Conservation (phyloP, 2,113 vertebrate genomes). For the Otis tarda region DNA sequence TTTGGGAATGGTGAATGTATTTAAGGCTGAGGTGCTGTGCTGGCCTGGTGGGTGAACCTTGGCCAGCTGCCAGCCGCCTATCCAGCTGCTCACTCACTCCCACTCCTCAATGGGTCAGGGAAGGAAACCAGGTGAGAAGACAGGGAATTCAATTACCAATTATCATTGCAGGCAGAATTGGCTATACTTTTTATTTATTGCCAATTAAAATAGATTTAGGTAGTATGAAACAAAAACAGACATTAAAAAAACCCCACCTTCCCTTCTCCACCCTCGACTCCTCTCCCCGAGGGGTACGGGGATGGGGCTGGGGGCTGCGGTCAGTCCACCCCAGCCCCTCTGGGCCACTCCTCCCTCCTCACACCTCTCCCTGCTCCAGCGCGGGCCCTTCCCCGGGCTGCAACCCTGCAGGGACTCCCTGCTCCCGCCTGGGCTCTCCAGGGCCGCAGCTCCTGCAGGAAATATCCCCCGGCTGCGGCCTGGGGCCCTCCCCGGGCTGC, state of each 20-base stretch:
- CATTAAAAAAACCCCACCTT: not conserved
- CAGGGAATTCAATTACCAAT: not conserved
- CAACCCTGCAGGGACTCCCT: too few relatives aligned
- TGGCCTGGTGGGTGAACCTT: not conserved
- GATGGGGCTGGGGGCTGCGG: fast-evolving
- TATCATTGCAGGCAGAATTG: not conserved
- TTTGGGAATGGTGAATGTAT: not conserved
- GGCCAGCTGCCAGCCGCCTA: not conserved
- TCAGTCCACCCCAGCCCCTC: not conserved
- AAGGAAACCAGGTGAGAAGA: not conserved
- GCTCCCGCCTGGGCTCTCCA: too few relatives aligned
- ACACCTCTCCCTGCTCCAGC: not conserved
- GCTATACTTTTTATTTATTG: not conserved
- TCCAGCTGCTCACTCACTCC: not conserved
- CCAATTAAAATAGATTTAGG: fast-evolving
- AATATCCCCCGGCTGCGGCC: too few relatives aligned
- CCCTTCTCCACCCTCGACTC: too few relatives aligned
- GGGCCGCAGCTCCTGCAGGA: too few relatives aligned
- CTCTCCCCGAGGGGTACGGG: fast-evolving
- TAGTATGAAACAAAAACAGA: not conserved
- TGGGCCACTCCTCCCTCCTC: not conserved
- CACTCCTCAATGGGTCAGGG: fast-evolving
- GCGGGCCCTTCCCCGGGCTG: too few relatives aligned
- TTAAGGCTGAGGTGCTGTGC: not conserved
- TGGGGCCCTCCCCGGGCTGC: not conserved